Evolutionary conservation across 2,888 invertebrate genomes (phyloP).

Genomic region (Drosophila parthenogenetica): DNA sequence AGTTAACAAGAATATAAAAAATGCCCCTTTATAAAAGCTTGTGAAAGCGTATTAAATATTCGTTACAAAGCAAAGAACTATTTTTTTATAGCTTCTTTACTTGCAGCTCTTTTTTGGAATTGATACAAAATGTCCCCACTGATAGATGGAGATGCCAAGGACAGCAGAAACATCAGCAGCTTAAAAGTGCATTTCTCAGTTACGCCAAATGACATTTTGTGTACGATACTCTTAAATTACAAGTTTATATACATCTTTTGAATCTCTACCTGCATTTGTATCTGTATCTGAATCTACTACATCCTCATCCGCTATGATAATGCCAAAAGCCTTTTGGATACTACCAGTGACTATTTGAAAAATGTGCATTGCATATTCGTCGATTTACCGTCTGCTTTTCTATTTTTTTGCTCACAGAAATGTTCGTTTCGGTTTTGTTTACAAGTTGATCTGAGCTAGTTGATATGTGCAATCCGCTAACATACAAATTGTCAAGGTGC

Average conservation of each 20-base stretch:
- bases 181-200: constrained; percentile 80
- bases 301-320: constrained; percentile 51
- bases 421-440: constrained; percentile 54
- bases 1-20: background rate
- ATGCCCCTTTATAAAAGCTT: background rate
- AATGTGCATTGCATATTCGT: constrained; percentile 72
- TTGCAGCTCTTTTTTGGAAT: constrained; percentile 29
- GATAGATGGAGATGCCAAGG: constrained; percentile 56
- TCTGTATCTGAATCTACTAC: constrained; percentile 20
- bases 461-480: constrained; percentile 38
- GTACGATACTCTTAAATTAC: constrained; percentile 73
- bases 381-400: constrained; percentile 63
- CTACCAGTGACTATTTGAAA: constrained; percentile 64
- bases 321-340: constrained; percentile 64
- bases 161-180: constrained; percentile 49
- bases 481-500: constrained; percentile 77
- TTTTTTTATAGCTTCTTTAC: background rate
- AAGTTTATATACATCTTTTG: constrained; percentile 52
- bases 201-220: constrained; percentile 74
- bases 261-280: constrained; percentile 46
- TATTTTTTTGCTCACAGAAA: constrained; percentile 8
- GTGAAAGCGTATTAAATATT: constrained; percentile 5
- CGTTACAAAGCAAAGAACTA: background rate
- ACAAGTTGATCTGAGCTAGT: constrained; percentile 50
- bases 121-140: constrained; percentile 62